Evolutionary conservation across 2,113 vertebrate genomes (phyloP).

Genomic region (Rousettus leschenaultii): DNA sequence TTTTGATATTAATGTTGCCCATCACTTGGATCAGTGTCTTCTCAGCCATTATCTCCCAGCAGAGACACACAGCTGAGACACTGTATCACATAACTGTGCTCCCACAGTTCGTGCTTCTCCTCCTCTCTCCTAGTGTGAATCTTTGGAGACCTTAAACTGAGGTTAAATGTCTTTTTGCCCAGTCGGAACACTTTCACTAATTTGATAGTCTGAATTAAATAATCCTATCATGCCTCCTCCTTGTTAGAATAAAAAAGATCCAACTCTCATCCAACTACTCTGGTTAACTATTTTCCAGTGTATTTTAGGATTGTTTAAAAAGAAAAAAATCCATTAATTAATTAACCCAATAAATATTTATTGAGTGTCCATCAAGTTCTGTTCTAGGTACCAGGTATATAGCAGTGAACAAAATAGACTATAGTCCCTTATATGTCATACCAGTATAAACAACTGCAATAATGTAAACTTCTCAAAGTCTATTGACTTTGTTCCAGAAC

Average conservation of each 20-base stretch:
- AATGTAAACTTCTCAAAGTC: conserved; percentile 36
- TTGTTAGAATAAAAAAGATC: background rate
- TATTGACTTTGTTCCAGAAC: conserved; percentile 7
- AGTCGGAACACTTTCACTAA: conserved; percentile 23
- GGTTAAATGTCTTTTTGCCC: conserved; percentile 8
- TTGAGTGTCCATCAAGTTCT: background rate
- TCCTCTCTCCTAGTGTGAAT: background rate
- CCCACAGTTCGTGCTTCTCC: background rate
- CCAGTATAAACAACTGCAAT: background rate
- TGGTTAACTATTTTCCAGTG: conserved; percentile 15
- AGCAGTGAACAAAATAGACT: background rate
- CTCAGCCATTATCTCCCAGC: background rate
- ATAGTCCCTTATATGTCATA: background rate
- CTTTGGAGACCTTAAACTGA: conserved; percentile 21
- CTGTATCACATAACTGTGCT: background rate
- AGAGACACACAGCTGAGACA: background rate
- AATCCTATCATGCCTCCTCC: background rate
- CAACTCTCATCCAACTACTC: conserved; percentile 2
- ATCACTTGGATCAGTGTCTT: background rate
- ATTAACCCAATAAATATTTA: background rate
- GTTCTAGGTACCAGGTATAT: background rate
- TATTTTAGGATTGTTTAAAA: conserved; percentile 42
- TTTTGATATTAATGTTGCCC: background rate
- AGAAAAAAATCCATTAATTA: background rate
- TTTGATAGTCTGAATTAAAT: conserved; percentile 27